Conservation (phyloP, 2,113 vertebrate genomes). For the Ciconia stormi region DNA sequence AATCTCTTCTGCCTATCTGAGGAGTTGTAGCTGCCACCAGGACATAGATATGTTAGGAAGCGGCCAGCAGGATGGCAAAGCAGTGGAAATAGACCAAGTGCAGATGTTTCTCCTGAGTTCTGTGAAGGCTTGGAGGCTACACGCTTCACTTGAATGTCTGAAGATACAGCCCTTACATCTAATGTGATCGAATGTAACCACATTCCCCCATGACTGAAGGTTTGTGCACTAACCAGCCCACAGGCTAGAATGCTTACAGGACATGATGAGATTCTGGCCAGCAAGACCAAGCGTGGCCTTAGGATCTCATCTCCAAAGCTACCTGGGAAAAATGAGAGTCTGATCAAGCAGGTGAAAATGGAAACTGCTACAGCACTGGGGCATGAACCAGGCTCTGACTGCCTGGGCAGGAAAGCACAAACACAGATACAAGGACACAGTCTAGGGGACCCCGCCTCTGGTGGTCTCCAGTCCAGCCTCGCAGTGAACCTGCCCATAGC, state of each 20-base stretch:
- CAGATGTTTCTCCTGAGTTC: neutral
- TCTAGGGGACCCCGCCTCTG: accelerated
- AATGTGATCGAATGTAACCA: neutral
- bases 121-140: neutral
- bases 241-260: neutral
- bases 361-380: neutral
- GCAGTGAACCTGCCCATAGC: neutral
- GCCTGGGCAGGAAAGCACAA: neutral
- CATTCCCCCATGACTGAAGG: neutral
- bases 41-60: neutral
- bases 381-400: neutral
- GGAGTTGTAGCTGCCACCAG: neutral
- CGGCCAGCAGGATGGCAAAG: neutral
- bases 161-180: neutral
- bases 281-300: neutral
- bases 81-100: neutral
- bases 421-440: neutral
- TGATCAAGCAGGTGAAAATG: neutral
- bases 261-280: neutral
- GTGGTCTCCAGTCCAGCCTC: neutral
- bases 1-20: neutral
- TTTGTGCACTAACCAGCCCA: neutral
- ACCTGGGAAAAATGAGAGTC: neutral
- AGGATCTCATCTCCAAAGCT: neutral
- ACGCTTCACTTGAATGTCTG: neutral